Base-by-base conservation (phyloP, 1,140 invertebrate genomes). In the Aphaenogaster floridana region DNA sequence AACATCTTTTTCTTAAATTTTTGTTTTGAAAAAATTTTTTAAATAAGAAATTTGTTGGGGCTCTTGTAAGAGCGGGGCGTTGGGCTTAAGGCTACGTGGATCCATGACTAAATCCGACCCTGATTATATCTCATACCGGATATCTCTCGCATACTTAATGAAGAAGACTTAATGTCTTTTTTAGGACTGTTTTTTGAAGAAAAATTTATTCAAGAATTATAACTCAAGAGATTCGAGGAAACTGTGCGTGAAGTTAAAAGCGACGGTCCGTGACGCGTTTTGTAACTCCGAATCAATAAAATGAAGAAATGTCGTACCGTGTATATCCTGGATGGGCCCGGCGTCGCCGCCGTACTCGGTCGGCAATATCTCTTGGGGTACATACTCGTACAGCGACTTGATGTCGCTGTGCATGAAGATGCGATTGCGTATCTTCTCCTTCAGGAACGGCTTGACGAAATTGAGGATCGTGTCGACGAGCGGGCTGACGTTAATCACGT, bases 381-480 rank as follows among this genome's bases (percentile, higher is more conserved):
- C 95, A 86, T 97, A 96, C 87, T 98, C 97, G 93, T 98, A 97
- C 0, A 98, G 95, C 3, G 97, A 97, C 39, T 98, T 97, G 9
- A 98, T 87, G 21, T 97, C 96, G 80, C 96, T 97, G 93, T 98
- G 98, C 63, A 98, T 97, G 91, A 97, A 97, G 88, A 98, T 98
- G 88, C 98, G 96, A 92, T 98, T 97, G 86, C 97, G 96, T 77
- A 98, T 98, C 94, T 98, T 98, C 91, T 98, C 98, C 92, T 98
- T 98, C 17, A 98, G 95, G 94, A 98, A 98, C 0, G 97, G 98
- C 93, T 98, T 98, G 0, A 98, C 97, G 93, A 98, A 98, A 90
- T 97, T 98, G 45, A 98, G 96, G 80, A 98, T 98, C 15, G 97
- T 97, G 87, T 98, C 97, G 6, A 98, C 97, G 9, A 98, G 92